Base-by-base conservation (phyloP, 1,140 invertebrate genomes). In the Trypoxylus dichotomus region DNA sequence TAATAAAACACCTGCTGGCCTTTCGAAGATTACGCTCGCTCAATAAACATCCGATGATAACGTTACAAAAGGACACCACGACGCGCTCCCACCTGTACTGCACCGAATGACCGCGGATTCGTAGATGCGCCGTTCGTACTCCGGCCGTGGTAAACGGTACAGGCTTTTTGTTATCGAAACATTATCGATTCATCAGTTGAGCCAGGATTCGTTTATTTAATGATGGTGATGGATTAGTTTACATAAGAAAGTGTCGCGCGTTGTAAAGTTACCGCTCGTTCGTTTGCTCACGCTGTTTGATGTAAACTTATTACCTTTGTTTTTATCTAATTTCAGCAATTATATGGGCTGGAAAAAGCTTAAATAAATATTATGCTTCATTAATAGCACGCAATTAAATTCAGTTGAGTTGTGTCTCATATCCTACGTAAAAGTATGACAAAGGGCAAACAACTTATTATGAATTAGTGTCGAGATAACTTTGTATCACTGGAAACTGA, bases 1-100 rank as follows among this genome's bases (percentile, higher is more conserved):
- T 79, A 79, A 79, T 79, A 79, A 79, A 79, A 79, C 78, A 79
- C 78, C 78, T 79, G 78, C 78, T 79, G 78, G 68, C 71, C 42
- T 77, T 63, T 77, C 68, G 37, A 79, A 79, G 78, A 79, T 79
- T 79, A 79, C 41, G 41, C 63, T 13, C 13, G 63, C 15, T 37
- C 29, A 43, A 74, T 37, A 74, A 41, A 74, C 29, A 74, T 41
- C 72, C 72, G 19, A 74, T 74, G 41, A 54, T 54, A 54, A 54
- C 47, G 47, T n/a, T 54, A 2, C 47, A 3, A 41, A 74, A 74
- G 72, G 41, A 43, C 41, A 21, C 32, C 24, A 71, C 24, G 24
- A 15, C 72, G 37, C 8, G 7, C 10, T 37, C 32, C 10, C 19
- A 41, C 72, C 72, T 74, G 72, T 19, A 68, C 60, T 68, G 60